Percentiles rank a stretch among this genome's conserved stretches.
phyloP scores from a whole-genome alignment of 1,140 invertebrate species.

The Meloidogyne exigua region DNA sequence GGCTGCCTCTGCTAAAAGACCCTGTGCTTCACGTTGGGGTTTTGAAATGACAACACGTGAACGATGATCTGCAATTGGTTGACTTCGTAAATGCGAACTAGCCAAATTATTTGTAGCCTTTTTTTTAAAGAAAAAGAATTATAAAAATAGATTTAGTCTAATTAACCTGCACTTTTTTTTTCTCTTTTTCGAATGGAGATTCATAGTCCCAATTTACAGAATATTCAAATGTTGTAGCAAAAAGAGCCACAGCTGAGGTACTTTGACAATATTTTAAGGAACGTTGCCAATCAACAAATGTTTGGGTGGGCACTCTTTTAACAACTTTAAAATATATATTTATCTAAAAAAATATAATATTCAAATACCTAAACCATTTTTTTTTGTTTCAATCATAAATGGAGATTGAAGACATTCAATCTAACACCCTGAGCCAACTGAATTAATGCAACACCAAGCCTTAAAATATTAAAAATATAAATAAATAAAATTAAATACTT shows the following conservation, averaged over 20 bases:
- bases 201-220: slow-evolving; percentile 20
- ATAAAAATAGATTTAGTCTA: not conserved
- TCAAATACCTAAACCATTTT: slow-evolving; percentile 2
- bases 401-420: slow-evolving; percentile 5
- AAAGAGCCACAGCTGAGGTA: slow-evolving; percentile 14
- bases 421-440: slow-evolving; percentile 18
- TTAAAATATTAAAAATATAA: slow-evolving; percentile 2
- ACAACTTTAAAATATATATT: slow-evolving; percentile 1
- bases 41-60: not conserved
- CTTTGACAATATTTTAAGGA: slow-evolving; percentile 8
- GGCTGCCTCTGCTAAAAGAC: slow-evolving; percentile 7
- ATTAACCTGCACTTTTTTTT: not conserved
- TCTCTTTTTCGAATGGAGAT: not conserved
- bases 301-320: not conserved
- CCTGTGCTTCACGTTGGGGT: slow-evolving; percentile 7
- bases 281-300: slow-evolving; percentile 25
- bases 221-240: slow-evolving; percentile 21
- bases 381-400: slow-evolving; percentile 1
- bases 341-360: too few species aligned
- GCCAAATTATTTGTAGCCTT: not conserved
- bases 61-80: not conserved
- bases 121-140: not conserved
- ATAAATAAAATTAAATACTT: not conserved
- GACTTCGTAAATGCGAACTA: not conserved
- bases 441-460: slow-evolving; percentile 12